phyloP scores from a whole-genome alignment of 2,113 vertebrate species.

The Xiphorhynchus elegans region DNA sequence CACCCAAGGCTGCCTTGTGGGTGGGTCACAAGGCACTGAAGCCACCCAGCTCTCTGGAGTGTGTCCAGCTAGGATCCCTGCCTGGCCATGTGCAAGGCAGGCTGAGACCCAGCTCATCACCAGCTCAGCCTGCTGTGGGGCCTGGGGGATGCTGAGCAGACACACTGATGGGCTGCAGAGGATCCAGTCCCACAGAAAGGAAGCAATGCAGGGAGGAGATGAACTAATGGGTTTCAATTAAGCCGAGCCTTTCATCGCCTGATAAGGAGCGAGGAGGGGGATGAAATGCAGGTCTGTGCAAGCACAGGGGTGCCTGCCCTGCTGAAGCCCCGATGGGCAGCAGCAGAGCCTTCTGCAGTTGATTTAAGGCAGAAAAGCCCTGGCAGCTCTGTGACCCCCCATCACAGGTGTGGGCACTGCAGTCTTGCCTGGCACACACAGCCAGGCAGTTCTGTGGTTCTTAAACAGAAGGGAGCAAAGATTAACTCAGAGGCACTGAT shows the following conservation, averaged over 20 bases:
- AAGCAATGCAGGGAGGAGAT: constrained; percentile 6
- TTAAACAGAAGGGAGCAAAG: neutral
- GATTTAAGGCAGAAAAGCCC: neutral
- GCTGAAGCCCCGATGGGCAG: neutral
- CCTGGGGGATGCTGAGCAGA: neutral
- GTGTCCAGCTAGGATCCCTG: neutral
- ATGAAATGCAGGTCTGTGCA: neutral
- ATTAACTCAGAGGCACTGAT: neutral
- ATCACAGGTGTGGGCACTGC: neutral
- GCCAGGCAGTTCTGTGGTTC: neutral
- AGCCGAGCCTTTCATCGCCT: neutral
- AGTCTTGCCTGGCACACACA: neutral
- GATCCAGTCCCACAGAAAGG: neutral
- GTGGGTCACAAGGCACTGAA: neutral
- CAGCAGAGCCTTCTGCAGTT: neutral
- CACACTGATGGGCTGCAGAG: neutral
- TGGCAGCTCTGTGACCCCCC: neutral
- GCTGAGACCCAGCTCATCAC: neutral
- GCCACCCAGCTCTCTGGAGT: neutral
- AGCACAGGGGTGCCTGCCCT: neutral
- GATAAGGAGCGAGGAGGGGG: neutral
- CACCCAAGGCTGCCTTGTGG: neutral
- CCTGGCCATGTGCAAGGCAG: rapidly evolving
- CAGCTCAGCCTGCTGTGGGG: neutral
- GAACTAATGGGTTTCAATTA: neutral